A percentile compares a stretch with the other conserved stretches of the same genome.
These are phyloP conservation scores for Ferdinandea cuprea DNA, from an alignment of 2,888 invertebrate species.

Conservation along the genomic window DNA sequence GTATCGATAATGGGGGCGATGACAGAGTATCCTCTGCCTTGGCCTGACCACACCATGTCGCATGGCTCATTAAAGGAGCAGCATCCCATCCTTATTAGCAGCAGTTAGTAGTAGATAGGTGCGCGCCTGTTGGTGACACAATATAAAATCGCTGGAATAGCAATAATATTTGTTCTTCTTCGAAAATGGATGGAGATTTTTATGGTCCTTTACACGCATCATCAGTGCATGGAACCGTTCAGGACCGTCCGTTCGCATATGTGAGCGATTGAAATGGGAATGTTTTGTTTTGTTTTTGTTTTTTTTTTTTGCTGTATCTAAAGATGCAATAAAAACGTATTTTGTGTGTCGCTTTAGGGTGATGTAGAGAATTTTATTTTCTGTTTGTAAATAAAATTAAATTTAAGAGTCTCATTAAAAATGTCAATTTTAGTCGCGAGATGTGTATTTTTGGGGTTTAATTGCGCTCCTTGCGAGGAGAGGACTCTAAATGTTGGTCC, in stretches of 20 bases:
- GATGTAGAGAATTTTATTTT: slow-evolving; percentile 43
- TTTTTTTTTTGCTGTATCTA: slow-evolving; percentile 33
- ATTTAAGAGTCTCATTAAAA: slow-evolving; percentile 72
- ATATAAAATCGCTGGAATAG: slow-evolving; percentile 48
- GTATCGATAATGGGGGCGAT: slow-evolving; percentile 40
- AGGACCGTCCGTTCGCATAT: no score
- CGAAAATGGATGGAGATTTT: slow-evolving; percentile 28
- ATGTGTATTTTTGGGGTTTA: slow-evolving; percentile 48
- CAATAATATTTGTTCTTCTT: slow-evolving; percentile 22
- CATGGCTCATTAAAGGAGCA: slow-evolving; percentile 64
- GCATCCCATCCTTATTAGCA: slow-evolving; percentile 46
- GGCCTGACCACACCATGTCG: slow-evolving; percentile 7
- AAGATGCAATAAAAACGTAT: slow-evolving; percentile 53
- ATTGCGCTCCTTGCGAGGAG: slow-evolving; percentile 11
- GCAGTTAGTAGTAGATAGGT: slow-evolving; percentile 47
- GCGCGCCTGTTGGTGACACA: slow-evolving; percentile 55
- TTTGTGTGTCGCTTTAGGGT: slow-evolving; percentile 48
- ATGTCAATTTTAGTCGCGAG: slow-evolving; percentile 59
- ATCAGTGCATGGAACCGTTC: no score
- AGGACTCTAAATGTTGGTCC: slow-evolving; percentile 20
- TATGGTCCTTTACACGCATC: slow-evolving; percentile 24
- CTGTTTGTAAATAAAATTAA: slow-evolving; percentile 69
- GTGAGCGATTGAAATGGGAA: slow-evolving; percentile 48
- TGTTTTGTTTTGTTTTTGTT: slow-evolving; percentile 33
- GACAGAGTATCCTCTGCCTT: slow-evolving; percentile 30